Conservation (phyloP, 1,140 invertebrate genomes). For the Rhopalosiphum padi region DNA sequence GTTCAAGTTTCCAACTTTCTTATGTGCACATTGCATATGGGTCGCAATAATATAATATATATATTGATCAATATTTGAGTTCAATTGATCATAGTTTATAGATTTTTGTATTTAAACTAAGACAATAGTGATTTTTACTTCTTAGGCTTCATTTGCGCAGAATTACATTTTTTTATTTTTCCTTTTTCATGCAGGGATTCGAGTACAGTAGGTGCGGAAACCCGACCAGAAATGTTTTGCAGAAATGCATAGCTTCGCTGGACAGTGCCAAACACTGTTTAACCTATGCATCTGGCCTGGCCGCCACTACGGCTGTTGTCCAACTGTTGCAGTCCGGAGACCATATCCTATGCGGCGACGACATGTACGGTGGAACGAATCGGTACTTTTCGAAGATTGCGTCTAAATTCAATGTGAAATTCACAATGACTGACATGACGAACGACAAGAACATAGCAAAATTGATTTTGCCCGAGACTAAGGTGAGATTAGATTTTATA, state of each 20-base stretch:
- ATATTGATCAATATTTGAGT: neutral
- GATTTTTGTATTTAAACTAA: neutral
- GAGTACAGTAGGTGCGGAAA: constrained; percentile 96
- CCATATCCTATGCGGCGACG: constrained; percentile 90
- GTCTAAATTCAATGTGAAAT: constrained; percentile 73
- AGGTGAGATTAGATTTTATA: constrained; percentile 66
- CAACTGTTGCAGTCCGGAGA: constrained; percentile 84
- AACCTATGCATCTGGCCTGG: constrained; percentile 89
- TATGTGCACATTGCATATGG: too few relatives aligned
- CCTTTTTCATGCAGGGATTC: constrained; percentile 72
- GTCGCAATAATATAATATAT: neutral
- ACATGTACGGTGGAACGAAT: constrained; percentile 94
- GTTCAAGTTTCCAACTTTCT: too few relatives aligned
- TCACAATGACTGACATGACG: constrained; percentile 84
- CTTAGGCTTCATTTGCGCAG: neutral
- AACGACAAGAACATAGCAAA: constrained; percentile 73
- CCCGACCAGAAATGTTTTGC: constrained; percentile 88
- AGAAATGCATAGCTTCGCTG: constrained; percentile 87
- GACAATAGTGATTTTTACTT: neutral
- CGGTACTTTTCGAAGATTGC: constrained; percentile 70
- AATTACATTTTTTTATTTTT: constrained; percentile 7
- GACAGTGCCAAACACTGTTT: constrained; percentile 90
- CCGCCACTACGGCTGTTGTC: constrained; percentile 78
- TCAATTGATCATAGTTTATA: neutral
- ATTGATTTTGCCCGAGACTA: constrained; percentile 83